phyloP scores from a whole-genome alignment of 2,888 invertebrate genomes.

The Frankliniella fusca region DNA sequence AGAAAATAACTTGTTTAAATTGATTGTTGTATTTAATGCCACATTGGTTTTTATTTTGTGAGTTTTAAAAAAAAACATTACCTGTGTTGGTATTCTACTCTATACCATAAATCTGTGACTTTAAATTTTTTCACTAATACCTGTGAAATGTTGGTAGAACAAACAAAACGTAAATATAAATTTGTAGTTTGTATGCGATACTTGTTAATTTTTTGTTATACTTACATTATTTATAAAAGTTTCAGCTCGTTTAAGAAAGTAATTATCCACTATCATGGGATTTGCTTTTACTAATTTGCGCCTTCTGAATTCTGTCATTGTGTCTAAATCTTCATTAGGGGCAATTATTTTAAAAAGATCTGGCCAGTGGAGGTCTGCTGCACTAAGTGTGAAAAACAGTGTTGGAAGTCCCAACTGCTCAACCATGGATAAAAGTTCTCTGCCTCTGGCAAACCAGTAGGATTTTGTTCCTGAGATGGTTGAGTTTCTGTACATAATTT shows the following conservation, averaged over 20 bases:
- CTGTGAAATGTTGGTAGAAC: neutral
- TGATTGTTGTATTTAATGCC: neutral
- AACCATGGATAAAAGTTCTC: constrained; percentile 36
- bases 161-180: too few relatives aligned
- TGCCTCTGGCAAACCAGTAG: constrained; percentile 32
- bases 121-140: constrained; percentile 10
- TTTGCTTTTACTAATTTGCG: constrained; percentile 31
- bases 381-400: constrained; percentile 36
- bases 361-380: constrained; percentile 37
- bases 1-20: neutral
- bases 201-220: neutral
- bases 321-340: neutral
- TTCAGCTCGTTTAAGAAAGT: constrained; percentile 27
- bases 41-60: too few relatives aligned
- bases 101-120: constrained; percentile 33
- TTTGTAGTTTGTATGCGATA: too few relatives aligned
- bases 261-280: constrained; percentile 32
- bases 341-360: constrained; percentile 32
- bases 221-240: neutral
- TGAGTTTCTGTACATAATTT: constrained; percentile 34
- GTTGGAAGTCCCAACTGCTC: constrained; percentile 35
- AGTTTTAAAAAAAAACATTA: too few relatives aligned
- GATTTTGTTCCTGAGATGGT: constrained; percentile 34
- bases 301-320: constrained; percentile 1
- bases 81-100: constrained; percentile 33